A percentile compares a stretch with the other conserved stretches of the same genome.
phyloP scores from a whole-genome alignment of 2,888 invertebrate genomes.

The Spicauda simplicius region DNA sequence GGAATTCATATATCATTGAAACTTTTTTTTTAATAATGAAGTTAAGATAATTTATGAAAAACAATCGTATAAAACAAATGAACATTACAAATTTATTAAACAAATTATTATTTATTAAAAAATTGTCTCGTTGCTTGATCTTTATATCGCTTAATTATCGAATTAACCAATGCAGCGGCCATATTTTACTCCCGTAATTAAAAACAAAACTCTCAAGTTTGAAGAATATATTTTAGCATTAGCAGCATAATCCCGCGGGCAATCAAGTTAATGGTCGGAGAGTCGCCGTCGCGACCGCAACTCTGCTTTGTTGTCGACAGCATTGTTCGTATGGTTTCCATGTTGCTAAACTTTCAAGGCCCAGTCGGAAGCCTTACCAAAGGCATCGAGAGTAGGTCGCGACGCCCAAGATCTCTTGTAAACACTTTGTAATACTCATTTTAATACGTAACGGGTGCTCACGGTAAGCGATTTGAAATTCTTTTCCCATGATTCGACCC shows the following conservation, averaged over 20 bases:
- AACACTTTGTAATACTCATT: background rate
- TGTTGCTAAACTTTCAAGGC: conserved; percentile 26
- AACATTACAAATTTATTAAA: too few relatives aligned
- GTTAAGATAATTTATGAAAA: too few relatives aligned
- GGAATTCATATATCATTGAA: too few relatives aligned
- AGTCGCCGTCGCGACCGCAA: background rate
- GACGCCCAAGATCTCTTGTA: background rate
- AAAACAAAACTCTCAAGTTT: background rate
- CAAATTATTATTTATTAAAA: too few relatives aligned
- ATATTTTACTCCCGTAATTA: background rate
- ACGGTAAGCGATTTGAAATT: too few relatives aligned
- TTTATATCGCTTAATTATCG: too few relatives aligned
- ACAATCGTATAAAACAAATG: too few relatives aligned
- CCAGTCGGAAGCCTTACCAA: conserved; percentile 7
- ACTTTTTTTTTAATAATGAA: too few relatives aligned
- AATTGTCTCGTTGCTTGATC: too few relatives aligned
- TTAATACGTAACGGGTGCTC: background rate
- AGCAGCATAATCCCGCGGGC: background rate
- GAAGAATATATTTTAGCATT: conserved; percentile 3
- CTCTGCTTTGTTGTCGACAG: conserved; percentile 5
- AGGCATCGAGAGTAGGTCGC: conserved; percentile 10
- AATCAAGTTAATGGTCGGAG: conserved; percentile 7
- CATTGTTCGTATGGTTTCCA: conserved; percentile 32
- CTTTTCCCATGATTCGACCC: too few relatives aligned
- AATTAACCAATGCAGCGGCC: background rate